Conservation (phyloP, 2,888 invertebrate genomes). For the Archips crataeganus region DNA sequence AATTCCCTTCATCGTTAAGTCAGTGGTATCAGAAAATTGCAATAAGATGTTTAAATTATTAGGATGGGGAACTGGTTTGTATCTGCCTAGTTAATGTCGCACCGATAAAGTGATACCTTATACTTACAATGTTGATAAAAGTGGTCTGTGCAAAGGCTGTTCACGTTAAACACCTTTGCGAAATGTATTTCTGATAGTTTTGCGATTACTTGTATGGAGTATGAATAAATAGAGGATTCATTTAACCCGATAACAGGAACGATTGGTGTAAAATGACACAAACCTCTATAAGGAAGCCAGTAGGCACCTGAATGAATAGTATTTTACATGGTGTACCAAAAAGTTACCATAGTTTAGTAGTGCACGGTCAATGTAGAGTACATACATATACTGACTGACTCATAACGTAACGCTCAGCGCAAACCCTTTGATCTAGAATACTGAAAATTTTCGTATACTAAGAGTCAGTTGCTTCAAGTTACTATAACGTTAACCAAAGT, state of each 20-base stretch:
- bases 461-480: no score
- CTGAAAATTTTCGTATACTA: no score
- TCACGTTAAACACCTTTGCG: conserved; percentile 31
- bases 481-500: no score
- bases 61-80: conserved; percentile 26
- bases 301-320: no score
- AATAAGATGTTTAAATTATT: conserved; percentile 29
- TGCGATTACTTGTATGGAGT: background rate
- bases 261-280: background rate
- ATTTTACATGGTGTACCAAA: no score
- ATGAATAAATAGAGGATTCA: conserved; percentile 23
- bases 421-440: no score
- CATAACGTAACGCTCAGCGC: no score
- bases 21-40: conserved; percentile 16
- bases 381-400: no score
- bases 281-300: background rate
- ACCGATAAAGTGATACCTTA: conserved; percentile 62
- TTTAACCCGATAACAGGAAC: background rate
- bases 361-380: no score
- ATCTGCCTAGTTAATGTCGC: conserved; percentile 37
- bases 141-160: conserved; percentile 52
- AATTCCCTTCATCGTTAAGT: conserved; percentile 8
- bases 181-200: conserved; percentile 33
- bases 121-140: conserved; percentile 78
- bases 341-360: no score